Conservation (phyloP, 1,140 invertebrate genomes). For the Dendrolimus punctatus region DNA sequence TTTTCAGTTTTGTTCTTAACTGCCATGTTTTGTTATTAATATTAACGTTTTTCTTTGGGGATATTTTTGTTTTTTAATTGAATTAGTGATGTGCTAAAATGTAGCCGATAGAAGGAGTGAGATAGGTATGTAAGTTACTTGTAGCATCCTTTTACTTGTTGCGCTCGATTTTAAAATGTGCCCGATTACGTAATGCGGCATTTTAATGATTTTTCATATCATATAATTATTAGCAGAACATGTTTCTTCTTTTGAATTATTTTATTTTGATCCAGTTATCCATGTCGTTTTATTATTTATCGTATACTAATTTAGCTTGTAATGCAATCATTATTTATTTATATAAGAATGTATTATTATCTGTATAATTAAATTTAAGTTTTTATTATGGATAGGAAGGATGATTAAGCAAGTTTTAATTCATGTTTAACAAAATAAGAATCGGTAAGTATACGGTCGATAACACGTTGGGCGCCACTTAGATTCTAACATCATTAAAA, state of each 20-base stretch:
- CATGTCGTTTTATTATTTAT: no score
- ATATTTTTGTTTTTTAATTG: conserved; percentile 19
- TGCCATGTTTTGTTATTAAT: conserved; percentile 12
- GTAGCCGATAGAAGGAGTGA: conserved; percentile 26
- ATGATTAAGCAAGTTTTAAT: no score
- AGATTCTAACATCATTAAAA: no score
- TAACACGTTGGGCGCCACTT: conserved; percentile 6
- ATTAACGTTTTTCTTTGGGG: conserved; percentile 24
- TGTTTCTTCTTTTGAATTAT: no score
- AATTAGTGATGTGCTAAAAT: conserved; percentile 40
- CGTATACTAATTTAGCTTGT: no score
- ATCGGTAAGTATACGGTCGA: neutral
- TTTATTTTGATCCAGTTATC: no score
- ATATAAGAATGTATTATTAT: neutral
- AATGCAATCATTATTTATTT: neutral
- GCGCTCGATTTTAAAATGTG: conserved; percentile 29
- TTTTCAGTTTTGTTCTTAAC: conserved; percentile 7
- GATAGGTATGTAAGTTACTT: conserved; percentile 35
- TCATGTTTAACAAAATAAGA: no score
- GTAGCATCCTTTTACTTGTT: conserved; percentile 49
- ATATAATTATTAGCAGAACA: no score
- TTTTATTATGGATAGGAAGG: no score
- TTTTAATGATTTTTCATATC: conserved; percentile 17
- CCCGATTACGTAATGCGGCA: conserved; percentile 45
- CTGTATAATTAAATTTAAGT: neutral